A percentile compares a stretch with the other conserved stretches of the same genome.
These are phyloP conservation scores for Coccyzus lansbergi DNA, from an alignment of 2,797 vertebrate species.

Conservation along the genomic window DNA sequence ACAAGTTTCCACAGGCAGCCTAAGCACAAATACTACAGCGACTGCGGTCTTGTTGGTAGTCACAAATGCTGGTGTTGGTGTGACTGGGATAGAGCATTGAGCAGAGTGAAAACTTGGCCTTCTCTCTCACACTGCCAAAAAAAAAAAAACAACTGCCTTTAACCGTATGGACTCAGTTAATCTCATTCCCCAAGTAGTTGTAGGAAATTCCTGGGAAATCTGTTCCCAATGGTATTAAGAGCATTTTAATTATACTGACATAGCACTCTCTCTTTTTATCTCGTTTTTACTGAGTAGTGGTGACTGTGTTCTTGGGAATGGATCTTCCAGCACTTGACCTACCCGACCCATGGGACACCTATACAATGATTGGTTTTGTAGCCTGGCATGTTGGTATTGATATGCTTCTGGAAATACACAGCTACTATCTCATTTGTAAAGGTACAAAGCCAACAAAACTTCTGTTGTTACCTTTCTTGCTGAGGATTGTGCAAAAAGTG, in stretches of 20 bases:
- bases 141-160: neutral
- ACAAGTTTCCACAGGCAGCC: neutral
- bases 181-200: neutral
- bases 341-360: conserved; percentile 80
- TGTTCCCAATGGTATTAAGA: neutral
- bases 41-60: neutral
- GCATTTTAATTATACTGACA: neutral
- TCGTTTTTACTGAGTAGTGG: conserved; percentile 73
- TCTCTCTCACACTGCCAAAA: neutral
- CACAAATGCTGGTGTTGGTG: neutral
- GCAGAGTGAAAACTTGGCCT: neutral
- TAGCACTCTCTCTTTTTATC: neutral
- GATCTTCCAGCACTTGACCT: conserved; percentile 83
- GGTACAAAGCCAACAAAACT: conserved; percentile 61
- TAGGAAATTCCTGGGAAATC: neutral
- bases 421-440: conserved; percentile 76
- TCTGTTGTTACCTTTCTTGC: neutral
- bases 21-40: neutral
- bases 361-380: conserved; percentile 82
- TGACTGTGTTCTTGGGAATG: conserved; percentile 85
- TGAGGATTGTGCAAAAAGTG: neutral
- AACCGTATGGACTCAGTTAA: neutral
- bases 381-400: conserved; percentile 84
- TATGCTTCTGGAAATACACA: conserved; percentile 82
- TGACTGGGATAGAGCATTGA: neutral